A percentile compares a stretch with the other conserved stretches of the same genome.
These are phyloP conservation scores for Onychostruthus taczanowskii DNA, from an alignment of 2,113 vertebrate species.

Conservation along the genomic window DNA sequence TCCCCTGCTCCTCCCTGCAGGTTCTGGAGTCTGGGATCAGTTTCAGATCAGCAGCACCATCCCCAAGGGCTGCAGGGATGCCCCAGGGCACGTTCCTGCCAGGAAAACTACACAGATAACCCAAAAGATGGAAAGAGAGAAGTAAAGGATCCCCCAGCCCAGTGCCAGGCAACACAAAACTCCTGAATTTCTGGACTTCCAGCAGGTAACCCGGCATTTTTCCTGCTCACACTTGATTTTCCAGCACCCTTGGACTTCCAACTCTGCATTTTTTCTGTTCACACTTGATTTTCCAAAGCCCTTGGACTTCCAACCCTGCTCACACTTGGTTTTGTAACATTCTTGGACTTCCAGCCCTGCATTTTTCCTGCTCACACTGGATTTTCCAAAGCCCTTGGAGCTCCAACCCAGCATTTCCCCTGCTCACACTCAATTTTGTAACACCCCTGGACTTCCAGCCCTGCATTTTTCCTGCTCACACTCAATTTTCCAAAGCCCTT, in stretches of 20 bases:
- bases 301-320: neutral
- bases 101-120: neutral
- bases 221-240: neutral
- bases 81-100: neutral
- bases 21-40: accelerated
- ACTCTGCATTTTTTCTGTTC: neutral
- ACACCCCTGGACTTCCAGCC: too few relatives aligned
- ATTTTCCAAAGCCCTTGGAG: neutral
- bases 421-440: neutral
- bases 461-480: neutral
- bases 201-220: neutral
- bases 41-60: accelerated
- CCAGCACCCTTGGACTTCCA: neutral
- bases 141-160: neutral
- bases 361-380: neutral
- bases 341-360: neutral
- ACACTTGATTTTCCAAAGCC: neutral
- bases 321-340: neutral
- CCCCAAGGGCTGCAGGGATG: neutral
- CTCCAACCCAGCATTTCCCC: neutral
- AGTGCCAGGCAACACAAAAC: neutral
- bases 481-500: neutral
- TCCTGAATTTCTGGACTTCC: neutral
- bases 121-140: neutral
- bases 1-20: neutral